Percentiles rank a stretch among this genome's conserved stretches.
Evolutionary conservation across 2,888 invertebrate species (phyloP).

Genomic region (Molorchus minor): DNA sequence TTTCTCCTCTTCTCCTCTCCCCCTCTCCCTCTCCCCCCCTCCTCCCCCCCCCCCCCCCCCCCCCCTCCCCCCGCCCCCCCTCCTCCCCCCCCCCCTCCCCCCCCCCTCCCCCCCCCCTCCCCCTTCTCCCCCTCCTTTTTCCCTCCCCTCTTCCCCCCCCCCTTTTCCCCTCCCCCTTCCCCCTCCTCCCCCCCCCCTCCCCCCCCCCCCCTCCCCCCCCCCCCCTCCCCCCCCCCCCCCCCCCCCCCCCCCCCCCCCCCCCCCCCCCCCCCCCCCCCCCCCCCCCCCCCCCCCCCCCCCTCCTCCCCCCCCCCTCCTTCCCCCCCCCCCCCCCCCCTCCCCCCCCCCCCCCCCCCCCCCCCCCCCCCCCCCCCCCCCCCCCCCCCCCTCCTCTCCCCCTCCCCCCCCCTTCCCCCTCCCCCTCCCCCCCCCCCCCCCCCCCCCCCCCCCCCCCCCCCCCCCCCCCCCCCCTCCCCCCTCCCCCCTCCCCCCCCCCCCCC

Average conservation of each 20-base stretch:
- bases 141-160: constrained; percentile 30
- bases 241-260: neutral
- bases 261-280: neutral
- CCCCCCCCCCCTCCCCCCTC: neutral
- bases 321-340: neutral
- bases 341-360: neutral
- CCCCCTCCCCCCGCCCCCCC: neutral
- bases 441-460: neutral
- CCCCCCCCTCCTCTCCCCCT: neutral
- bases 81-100: neutral
- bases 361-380: neutral
- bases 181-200: neutral
- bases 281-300: neutral
- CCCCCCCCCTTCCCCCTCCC: neutral
- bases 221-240: constrained; percentile 21
- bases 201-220: constrained; percentile 25
- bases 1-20: neutral
- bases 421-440: neutral
- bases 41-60: neutral
- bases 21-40: neutral
- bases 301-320: neutral
- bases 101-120: neutral
- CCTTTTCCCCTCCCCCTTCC: neutral
- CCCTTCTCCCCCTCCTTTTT: constrained; percentile 32
- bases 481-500: neutral